Evolutionary conservation across 1,140 invertebrate species (phyloP).

Genomic region (Drepana arcuata): DNA sequence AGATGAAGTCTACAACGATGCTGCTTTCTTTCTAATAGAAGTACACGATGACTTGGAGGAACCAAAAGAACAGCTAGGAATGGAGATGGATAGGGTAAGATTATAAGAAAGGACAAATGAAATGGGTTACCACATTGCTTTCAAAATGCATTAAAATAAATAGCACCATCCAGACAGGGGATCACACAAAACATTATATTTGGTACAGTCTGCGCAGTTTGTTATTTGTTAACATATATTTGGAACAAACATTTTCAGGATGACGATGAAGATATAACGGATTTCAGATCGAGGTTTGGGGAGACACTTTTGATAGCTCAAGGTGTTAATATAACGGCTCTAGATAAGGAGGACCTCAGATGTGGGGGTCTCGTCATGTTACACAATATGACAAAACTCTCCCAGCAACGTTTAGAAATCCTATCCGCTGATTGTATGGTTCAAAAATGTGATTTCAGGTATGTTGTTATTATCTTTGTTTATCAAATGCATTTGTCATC

Average conservation of each 20-base stretch:
- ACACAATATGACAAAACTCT: conserved; percentile 74
- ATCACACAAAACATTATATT: no score
- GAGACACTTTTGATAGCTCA: conserved; percentile 73
- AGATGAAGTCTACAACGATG: conserved; percentile 67
- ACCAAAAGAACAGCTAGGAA: conserved; percentile 79
- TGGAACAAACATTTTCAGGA: conserved; percentile 71
- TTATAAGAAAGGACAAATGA: no score
- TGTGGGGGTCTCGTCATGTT: conserved; percentile 78
- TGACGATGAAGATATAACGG: conserved; percentile 77
- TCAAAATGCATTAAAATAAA: no score
- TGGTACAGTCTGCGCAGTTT: no score
- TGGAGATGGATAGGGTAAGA: conserved; percentile 76
- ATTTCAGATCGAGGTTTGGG: conserved; percentile 78
- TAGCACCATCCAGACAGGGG: no score
- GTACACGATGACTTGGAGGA: conserved; percentile 80
- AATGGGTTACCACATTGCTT: no score
- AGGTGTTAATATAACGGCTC: conserved; percentile 78
- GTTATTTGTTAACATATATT: no score
- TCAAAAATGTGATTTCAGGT: conserved; percentile 79
- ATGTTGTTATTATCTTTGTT: conserved; percentile 15
- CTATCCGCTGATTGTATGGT: conserved; percentile 78
- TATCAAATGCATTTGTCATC: conserved; percentile 1
- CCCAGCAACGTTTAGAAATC: conserved; percentile 69
- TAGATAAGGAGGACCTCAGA: conserved; percentile 79
- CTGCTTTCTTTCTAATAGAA: conserved; percentile 75